Evolutionary conservation across 2,888 invertebrate genomes (phyloP), one percentile per base, ranked within the genome.

Genomic region (Eledone cirrhosa): DNA sequence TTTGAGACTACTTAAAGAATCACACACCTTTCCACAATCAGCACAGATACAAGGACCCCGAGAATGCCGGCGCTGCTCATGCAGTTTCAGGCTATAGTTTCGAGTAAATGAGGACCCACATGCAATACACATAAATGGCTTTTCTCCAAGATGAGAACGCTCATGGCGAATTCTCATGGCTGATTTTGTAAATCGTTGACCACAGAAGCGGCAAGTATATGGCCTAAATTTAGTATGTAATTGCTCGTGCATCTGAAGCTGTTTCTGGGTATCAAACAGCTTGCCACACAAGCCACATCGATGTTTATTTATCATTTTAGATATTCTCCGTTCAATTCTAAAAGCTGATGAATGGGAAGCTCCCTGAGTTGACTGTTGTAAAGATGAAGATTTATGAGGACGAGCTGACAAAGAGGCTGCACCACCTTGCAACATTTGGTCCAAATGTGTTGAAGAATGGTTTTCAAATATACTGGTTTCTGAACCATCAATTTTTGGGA

Each of bases 171-270:
- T 81, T 41, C 87, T 82, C 74, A 85, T 83, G 2, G 86, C 84
- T 31, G 84, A 80, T 77, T 85, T 86, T 19, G 85, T 80, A 79
- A 87, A 87, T 41, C 86, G 81, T 79, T 85, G 83, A 13, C 85
- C 86, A 78, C 87, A 87, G 80, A 85, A 85, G 19, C 84, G 83
- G 80, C 87, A 87, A n/a, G 84, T 81, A 77, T 86, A 84, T n/a
- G 87, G 86, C 77, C 84, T 84, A 77, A 85, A 86, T 80, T 86
- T 87, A 14, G 83, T 85, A 77, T 87, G 87, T 8, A 85, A 80
- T 77, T 85, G 84, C 78, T 85, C 85, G 78, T 87, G 87, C 53
- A 84, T 82, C 77, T 85, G 84, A 14, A 87, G 82, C 78, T 85
- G 84, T 69, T 83, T 83, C n/a, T 82, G 80, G 47, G 83, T 83